Evolutionary conservation across 1,140 invertebrate species (phyloP), one percentile per base, ranked within the genome.

Genomic region (Drosophila aff.): DNA sequence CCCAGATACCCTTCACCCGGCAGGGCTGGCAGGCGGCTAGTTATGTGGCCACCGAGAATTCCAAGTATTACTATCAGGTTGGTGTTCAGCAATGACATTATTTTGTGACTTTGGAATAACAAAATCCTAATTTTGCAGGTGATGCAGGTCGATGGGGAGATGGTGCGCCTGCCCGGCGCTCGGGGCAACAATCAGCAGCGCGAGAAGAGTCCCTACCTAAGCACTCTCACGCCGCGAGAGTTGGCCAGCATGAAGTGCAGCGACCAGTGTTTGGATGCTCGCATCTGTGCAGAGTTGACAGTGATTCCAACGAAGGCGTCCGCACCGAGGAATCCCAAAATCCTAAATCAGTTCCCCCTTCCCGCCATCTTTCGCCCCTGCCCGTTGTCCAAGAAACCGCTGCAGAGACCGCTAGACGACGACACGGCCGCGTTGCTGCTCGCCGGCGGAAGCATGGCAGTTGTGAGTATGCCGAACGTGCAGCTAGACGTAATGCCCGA

Each of bases 21-120:
- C 81, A 92, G 36, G 92, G 92, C 16, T 93, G 92, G 92, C 82
- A 91, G 61, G 92, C 92, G 9, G 90, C 91, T 9, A 90, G 90
- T 9, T 93, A 92, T 64, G 77, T 93, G 60, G 73, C 79, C 36
- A 93, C 92, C 0, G 81, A 92, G 26, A 43, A 77, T 5, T 87
- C 82, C 9, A 82, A 76, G 46, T 93, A 92, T 61, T 93, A 87
- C 52, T 93, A 87, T 61, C 84, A 87, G 74, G 90, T 85, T 0
- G 44, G 75, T 33, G 0, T 26, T 23, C 1, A 3, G 8, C 1
- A 16, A 16, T 2, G 2, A 11, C n/a, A 38, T 23, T 1, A 1
- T 16, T 6, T 23, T 52, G 3, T 52, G 5, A 13, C 10, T 28
- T 10, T 18, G 10, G 16, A 3, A 8, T 28, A 38, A 36, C 3